Conservation (phyloP, 2,113 vertebrate species). For the Mesoclemmys tuberculata region DNA sequence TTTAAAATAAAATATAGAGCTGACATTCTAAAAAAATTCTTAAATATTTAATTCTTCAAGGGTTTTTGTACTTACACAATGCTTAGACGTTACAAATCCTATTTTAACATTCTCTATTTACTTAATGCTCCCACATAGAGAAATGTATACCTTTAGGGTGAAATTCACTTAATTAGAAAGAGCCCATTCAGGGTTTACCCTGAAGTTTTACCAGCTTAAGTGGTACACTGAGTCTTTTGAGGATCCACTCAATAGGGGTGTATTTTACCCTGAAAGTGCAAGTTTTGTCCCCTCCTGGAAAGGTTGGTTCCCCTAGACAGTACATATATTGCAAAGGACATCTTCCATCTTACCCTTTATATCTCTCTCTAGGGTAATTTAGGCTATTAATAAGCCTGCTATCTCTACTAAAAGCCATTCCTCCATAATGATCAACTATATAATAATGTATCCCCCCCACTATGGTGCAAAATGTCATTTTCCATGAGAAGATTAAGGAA, state of each 20-base stretch:
- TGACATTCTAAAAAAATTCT: not conserved
- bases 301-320: not conserved
- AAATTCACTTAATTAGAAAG: not conserved
- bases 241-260: not conserved
- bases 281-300: not conserved
- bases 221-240: not conserved
- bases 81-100: conserved; percentile 43
- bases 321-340: not conserved
- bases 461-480: not conserved
- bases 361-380: rapidly evolving
- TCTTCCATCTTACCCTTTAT: not conserved
- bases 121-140: conserved; percentile 32
- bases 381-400: not conserved
- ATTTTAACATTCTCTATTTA: not conserved
- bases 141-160: not conserved
- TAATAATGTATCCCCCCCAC: not conserved
- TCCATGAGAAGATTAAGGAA: rapidly evolving
- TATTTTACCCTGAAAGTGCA: not conserved
- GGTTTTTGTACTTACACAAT: conserved; percentile 17
- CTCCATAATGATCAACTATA: too few relatives aligned
- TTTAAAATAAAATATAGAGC: not conserved
- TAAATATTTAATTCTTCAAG: conserved; percentile 37
- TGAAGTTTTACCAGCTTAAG: not conserved
- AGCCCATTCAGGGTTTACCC: not conserved
- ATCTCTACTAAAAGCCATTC: not conserved